phyloP scores from a whole-genome alignment of 2,888 invertebrate species.

The Carcina quercana region DNA sequence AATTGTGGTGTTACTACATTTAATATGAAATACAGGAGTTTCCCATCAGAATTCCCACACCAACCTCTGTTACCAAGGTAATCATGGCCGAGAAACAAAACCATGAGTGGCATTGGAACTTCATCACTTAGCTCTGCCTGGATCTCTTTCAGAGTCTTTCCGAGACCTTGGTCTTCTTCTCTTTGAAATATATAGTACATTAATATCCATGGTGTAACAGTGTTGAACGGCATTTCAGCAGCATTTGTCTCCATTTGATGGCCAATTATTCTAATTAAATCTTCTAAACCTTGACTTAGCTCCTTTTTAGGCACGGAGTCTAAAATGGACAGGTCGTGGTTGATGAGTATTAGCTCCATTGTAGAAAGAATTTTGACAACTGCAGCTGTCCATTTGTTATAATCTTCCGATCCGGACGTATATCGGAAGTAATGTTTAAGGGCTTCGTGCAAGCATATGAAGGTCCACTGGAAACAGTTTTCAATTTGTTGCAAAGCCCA shows the following conservation, averaged over 20 bases:
- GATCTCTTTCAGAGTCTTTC: conserved; percentile 49
- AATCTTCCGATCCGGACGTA: conserved; percentile 56
- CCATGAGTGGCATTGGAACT: conserved; percentile 82
- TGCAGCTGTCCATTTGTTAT: conserved; percentile 60
- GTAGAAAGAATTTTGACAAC: conserved; percentile 60
- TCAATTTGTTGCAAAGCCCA: conserved; percentile 76
- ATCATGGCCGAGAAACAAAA: conserved; percentile 89
- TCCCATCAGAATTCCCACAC: conserved; percentile 86
- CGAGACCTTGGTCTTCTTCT: conserved; percentile 80
- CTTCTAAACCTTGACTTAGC: conserved; percentile 80
- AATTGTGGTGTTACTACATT: conserved; percentile 82
- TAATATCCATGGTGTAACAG: conserved; percentile 87
- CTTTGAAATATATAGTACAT: conserved; percentile 85
- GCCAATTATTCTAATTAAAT: conserved; percentile 83
- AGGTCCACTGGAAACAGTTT: conserved; percentile 85
- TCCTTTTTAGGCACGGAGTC: conserved; percentile 75
- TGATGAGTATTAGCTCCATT: conserved; percentile 59
- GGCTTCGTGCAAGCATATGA: conserved; percentile 84
- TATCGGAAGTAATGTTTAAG: conserved; percentile 75
- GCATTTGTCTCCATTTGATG: conserved; percentile 85
- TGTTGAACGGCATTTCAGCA: conserved; percentile 79
- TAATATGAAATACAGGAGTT: conserved; percentile 84
- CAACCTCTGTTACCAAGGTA: conserved; percentile 84
- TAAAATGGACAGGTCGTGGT: conserved; percentile 59
- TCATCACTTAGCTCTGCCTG: conserved; percentile 69